Percentiles rank a stretch among this genome's conserved stretches.
These are phyloP conservation scores for Sussaba pulchella DNA, from an alignment of 2,888 invertebrate species.

Conservation along the genomic window DNA sequence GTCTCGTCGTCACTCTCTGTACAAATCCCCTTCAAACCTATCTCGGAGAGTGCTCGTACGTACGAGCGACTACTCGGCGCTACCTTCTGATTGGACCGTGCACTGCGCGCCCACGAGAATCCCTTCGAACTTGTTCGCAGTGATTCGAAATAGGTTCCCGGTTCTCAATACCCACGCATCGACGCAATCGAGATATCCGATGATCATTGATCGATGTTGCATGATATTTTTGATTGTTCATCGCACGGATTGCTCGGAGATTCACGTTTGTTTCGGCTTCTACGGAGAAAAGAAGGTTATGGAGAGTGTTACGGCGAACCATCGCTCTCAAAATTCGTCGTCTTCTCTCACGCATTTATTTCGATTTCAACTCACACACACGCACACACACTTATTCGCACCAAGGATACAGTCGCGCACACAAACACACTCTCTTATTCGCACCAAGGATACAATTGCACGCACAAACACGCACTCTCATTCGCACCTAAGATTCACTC, in stretches of 20 bases:
- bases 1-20: conserved; percentile 14
- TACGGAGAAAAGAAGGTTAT: too few relatives aligned
- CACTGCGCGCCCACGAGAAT: neutral
- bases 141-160: conserved; percentile 24
- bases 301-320: too few relatives aligned
- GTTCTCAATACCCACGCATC: conserved; percentile 8
- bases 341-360: too few relatives aligned
- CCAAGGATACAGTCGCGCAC: too few relatives aligned
- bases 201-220: conserved; percentile 6
- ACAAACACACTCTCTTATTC: too few relatives aligned
- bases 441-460: too few relatives aligned
- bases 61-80: neutral
- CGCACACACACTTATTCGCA: too few relatives aligned
- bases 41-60: conserved; percentile 25
- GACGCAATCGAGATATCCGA: conserved; percentile 5
- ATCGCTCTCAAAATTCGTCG: too few relatives aligned
- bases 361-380: too few relatives aligned
- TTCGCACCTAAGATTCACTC: too few relatives aligned
- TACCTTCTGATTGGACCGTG: conserved; percentile 3
- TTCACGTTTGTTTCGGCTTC: neutral
- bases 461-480: too few relatives aligned
- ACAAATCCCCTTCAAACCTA: conserved; percentile 35
- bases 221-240: conserved; percentile 5
- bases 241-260: neutral
- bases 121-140: conserved; percentile 1